Base-by-base conservation (phyloP, 2,888 invertebrate species). In the Hypselothyrea guttata region DNA sequence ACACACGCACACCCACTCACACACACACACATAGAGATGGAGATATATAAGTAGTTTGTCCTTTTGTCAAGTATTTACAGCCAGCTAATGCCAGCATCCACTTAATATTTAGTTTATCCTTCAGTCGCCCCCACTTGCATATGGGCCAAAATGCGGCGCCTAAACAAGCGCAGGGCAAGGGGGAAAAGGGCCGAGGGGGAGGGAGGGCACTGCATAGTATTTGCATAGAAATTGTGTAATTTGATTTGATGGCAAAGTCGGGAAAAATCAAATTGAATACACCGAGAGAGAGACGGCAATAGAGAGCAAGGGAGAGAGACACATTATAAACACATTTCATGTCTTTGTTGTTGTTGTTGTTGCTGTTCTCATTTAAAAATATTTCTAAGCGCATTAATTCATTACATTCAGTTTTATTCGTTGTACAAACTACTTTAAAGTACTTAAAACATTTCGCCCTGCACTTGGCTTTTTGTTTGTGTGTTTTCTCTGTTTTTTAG, bases 391-490 rank as follows among this genome's bases (percentile, higher is more conserved):
- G 22, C 22, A 22, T 22, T 57, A 18, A 57, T 54, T 57, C 55
- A 57, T 46, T 55, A 55, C 28, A 31, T 54, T 44, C 44, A 33
- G 22, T 22, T 22, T 22, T 22, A 22, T 22, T 22, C 22, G 22
- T 22, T 22, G 22, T 22, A 22, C 22, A 22, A 22, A 22, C 22
- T 22, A 22, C 22, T 22, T 22, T 37, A 15, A 44, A 15, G 37
- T 27, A 44, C 30, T 42, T 53, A 48, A 31, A 54, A 47, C 8
- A 22, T 31, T 37, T 53, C 31, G 12, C 31, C 30, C 37, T 54
- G 56, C 54, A 57, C 54, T 57, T 38, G 31, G 57, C 22, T 54
- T 45, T 38, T 38, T 34, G 18, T 35, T 7, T 37, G 30, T 31
- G 27, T 18, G 12, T 9, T 13, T 7, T 40, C 16, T 52, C 8